Evolutionary conservation across 92 coral and sea anemone species (phyloP).

Genomic region (Paragorgia papillata): DNA sequence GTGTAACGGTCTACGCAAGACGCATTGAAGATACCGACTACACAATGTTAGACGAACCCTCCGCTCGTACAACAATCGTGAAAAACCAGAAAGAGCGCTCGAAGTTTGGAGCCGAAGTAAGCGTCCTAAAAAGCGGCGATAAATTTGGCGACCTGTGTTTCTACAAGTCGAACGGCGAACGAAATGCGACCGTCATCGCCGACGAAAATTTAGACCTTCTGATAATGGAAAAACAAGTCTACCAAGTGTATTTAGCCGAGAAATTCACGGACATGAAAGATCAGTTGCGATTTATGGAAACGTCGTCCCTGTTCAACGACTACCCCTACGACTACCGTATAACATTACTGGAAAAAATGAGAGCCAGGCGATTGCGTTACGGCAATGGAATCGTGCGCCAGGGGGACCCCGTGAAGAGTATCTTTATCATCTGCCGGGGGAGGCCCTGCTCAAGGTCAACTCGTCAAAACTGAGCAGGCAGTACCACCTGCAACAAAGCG

Average conservation of each 20-base stretch:
- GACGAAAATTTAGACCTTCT: constrained; percentile 76
- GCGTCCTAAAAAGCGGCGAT: constrained; percentile 72
- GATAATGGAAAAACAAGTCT: constrained; percentile 63
- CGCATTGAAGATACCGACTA: constrained; percentile 68
- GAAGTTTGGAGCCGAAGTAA: constrained; percentile 83
- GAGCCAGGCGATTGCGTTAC: constrained; percentile 66
- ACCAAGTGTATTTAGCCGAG: constrained; percentile 55
- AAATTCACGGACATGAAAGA: constrained; percentile 71
- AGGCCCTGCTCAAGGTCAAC: constrained; percentile 73
- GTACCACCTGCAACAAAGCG: constrained; percentile 37
- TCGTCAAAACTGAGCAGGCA: constrained; percentile 71
- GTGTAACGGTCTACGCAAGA: constrained; percentile 85
- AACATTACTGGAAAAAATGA: constrained; percentile 78
- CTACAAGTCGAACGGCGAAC: constrained; percentile 71
- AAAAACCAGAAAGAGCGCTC: constrained; percentile 78
- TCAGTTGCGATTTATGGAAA: constrained; percentile 69
- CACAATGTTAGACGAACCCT: constrained; percentile 27
- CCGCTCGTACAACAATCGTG: constrained; percentile 62
- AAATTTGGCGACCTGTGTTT: constrained; percentile 88
- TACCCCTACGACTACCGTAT: constrained; percentile 40
- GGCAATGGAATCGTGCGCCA: constrained; percentile 79
- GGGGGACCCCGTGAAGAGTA: constrained; percentile 65
- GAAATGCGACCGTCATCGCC: constrained; percentile 89
- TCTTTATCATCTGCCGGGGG: constrained; percentile 77
- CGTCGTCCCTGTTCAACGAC: constrained; percentile 67